Conservation (phyloP, 2,888 invertebrate species). For the Caenorhabditis doughertyi region DNA sequence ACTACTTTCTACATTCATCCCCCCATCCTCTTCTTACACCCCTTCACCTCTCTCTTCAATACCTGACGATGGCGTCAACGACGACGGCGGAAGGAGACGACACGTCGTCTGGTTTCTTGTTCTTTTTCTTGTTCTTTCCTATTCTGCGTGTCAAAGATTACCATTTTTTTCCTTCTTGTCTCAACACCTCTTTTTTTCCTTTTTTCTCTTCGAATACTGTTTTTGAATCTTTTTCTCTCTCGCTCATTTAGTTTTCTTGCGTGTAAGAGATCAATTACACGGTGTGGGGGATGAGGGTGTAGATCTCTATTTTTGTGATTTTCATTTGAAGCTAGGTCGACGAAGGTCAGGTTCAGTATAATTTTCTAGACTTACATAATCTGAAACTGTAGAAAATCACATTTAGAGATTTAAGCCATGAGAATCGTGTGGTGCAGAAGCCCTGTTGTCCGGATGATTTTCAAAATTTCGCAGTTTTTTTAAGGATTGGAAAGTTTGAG, state of each 20-base stretch:
- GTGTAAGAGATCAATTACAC: slow-evolving; percentile 26
- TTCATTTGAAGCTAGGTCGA: no score
- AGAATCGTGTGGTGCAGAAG: no score
- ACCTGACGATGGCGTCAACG: neutral
- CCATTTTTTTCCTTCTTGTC: slow-evolving; percentile 6
- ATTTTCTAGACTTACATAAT: no score
- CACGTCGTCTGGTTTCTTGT: slow-evolving; percentile 13
- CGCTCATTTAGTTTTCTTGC: slow-evolving; percentile 8
- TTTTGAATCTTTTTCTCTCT: slow-evolving; percentile 7
- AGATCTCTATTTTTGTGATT: no score
- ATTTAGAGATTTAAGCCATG: no score
- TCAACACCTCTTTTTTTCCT: neutral
- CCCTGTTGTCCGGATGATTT: no score
- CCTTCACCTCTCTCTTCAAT: neutral
- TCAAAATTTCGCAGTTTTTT: no score
- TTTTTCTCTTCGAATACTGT: neutral
- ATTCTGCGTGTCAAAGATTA: slow-evolving; percentile 39
- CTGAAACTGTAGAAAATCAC: no score
- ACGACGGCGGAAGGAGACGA: neutral
- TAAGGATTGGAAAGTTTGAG: no score
- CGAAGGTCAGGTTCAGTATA: no score
- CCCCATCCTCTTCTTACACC: neutral
- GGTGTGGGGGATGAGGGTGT: no score
- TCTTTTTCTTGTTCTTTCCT: slow-evolving; percentile 26
- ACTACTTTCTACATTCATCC: slow-evolving; percentile 4